phyloP scores from a whole-genome alignment of 2,797 vertebrate genomes.

The Megalops cyprinoides region DNA sequence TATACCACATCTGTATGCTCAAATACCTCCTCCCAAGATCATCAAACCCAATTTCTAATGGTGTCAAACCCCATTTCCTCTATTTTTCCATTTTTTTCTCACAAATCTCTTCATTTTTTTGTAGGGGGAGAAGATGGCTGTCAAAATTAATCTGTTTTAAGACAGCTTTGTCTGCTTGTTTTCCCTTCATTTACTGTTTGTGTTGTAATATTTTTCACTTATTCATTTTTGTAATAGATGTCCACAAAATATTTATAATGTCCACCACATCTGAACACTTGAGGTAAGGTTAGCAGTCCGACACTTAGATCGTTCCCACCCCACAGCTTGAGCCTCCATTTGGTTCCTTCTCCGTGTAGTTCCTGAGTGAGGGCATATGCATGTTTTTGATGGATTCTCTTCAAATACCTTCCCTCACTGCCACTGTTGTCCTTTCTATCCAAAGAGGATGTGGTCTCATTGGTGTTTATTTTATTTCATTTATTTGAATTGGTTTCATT shows the following conservation, averaged over 20 bases:
- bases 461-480: conserved; percentile 44
- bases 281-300: conserved; percentile 84
- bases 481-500: conserved; percentile 32
- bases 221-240: conserved; percentile 59
- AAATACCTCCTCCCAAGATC: conserved; percentile 7
- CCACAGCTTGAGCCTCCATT: conserved; percentile 70
- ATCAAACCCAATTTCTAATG: background rate
- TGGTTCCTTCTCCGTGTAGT: conserved; percentile 57
- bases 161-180: conserved; percentile 26
- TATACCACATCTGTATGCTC: background rate
- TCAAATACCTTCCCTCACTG: conserved; percentile 51
- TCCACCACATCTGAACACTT: conserved; percentile 80
- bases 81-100: background rate
- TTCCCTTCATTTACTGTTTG: conserved; percentile 55
- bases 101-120: conserved; percentile 6
- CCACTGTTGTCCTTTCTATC: conserved; percentile 47
- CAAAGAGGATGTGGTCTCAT: conserved; percentile 60
- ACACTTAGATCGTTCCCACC: conserved; percentile 70
- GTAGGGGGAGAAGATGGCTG: background rate
- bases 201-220: conserved; percentile 49
- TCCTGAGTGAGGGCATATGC: conserved; percentile 44
- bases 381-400: conserved; percentile 56
- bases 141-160: background rate
- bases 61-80: background rate
- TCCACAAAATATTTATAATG: conserved; percentile 70